Conservation (phyloP, 2,888 invertebrate species). For the Anthrax anthrax region DNA sequence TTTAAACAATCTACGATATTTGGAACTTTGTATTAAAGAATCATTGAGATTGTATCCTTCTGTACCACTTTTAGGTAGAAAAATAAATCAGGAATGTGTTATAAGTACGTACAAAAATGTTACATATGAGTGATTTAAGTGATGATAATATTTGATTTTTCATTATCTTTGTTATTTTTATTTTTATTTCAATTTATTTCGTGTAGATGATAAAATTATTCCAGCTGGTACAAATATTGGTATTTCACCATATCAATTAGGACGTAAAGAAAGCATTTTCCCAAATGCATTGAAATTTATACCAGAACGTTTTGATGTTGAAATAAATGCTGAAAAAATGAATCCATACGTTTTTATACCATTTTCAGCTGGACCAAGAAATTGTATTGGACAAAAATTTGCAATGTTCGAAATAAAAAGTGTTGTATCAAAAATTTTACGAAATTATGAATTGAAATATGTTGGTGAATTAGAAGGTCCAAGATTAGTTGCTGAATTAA, state of each 20-base stretch:
- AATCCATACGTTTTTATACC: conserved; percentile 32
- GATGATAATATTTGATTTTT: too few relatives aligned
- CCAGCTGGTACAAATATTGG: conserved; percentile 31
- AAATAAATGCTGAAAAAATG: conserved; percentile 22
- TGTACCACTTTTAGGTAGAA: conserved; percentile 50
- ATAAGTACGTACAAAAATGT: conserved; percentile 22
- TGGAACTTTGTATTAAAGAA: conserved; percentile 65
- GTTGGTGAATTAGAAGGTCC: conserved; percentile 20
- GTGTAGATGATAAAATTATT: conserved; percentile 27
- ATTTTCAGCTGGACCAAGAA: conserved; percentile 32
- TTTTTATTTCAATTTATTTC: background rate
- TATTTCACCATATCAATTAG: conserved; percentile 25
- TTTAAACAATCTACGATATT: conserved; percentile 64
- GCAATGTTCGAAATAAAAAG: conserved; percentile 32
- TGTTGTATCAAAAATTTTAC: conserved; percentile 25
- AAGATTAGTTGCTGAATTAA: conserved; percentile 26
- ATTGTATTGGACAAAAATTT: conserved; percentile 34
- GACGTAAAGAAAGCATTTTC: conserved; percentile 24
- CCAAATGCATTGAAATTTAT: conserved; percentile 25
- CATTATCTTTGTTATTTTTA: too few relatives aligned
- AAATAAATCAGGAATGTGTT: conserved; percentile 26
- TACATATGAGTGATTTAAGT: too few relatives aligned
- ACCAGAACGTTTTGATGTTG: conserved; percentile 31
- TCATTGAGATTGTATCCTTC: conserved; percentile 65
- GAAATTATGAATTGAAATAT: conserved; percentile 20